These are phyloP conservation scores for Byasa hedistus DNA, from an alignment of 2,888 invertebrate genomes.

Conservation along the genomic window DNA sequence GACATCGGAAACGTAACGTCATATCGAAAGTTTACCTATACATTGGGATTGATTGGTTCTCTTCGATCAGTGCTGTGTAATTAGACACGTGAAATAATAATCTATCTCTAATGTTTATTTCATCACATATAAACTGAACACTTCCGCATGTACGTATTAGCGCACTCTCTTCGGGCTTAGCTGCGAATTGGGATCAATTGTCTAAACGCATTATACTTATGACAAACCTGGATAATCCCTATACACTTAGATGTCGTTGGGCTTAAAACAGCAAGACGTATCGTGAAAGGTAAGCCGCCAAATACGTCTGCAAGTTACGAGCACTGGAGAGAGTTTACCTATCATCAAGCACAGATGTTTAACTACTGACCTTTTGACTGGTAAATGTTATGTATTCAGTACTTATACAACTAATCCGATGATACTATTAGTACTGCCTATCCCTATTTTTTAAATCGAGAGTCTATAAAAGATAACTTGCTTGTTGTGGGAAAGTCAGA, in stretches of 20 bases:
- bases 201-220: conserved; percentile 20
- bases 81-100: conserved; percentile 22
- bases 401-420: too few relatives aligned
- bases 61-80: conserved; percentile 1
- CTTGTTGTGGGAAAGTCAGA: too few relatives aligned
- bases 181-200: conserved; percentile 20
- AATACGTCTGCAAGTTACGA: conserved; percentile 22
- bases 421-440: too few relatives aligned
- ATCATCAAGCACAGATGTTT: conserved; percentile 8
- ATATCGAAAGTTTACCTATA: conserved; percentile 35
- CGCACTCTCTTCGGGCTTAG: not conserved
- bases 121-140: conserved; percentile 7
- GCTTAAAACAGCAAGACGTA: not conserved
- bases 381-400: not conserved
- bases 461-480: too few relatives aligned
- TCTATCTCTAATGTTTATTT: conserved; percentile 7
- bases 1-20: conserved; percentile 32
- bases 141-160: not conserved
- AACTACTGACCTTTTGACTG: not conserved
- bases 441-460: too few relatives aligned
- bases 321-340: conserved; percentile 25
- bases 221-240: conserved; percentile 25
- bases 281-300: conserved; percentile 26
- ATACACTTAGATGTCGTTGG: conserved; percentile 8
- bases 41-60: conserved; percentile 24